Evolutionary conservation across 2,888 invertebrate genomes (phyloP), one percentile per base, ranked within the genome.

Genomic region (Eupithecia subfuscata): DNA sequence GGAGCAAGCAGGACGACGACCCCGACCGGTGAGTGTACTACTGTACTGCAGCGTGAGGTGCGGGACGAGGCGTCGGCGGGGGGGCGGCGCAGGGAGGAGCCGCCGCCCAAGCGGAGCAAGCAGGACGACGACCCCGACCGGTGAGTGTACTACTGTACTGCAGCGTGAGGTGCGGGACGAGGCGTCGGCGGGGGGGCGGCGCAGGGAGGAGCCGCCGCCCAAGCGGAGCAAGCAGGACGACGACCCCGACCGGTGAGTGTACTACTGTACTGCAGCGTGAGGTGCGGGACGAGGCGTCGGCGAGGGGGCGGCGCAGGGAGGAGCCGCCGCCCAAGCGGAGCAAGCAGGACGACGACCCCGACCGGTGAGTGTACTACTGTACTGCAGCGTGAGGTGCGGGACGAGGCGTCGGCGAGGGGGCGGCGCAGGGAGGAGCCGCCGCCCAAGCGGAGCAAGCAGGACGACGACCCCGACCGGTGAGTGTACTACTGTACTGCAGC

Each of bases 351-450:
- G 80, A 84, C 37, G 88, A 71, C 11, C 67, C 72, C n/a, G 76
- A 76, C 40, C 73, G 76, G 76, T 76, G 37, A 69, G 69, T n/a
- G n/a, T n/a, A n/a, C n/a, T n/a, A n/a, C n/a, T n/a, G n/a, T n/a
- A n/a, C n/a, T n/a, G n/a, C n/a, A 99, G 92, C 96, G 99, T 63
- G 96, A 98, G 90, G 98, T 98, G 90, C 96, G 99, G 96, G 97
- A 85, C 85, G 86, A 84, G 95, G 95, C 83, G 83, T 89, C 84
- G 91, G 91, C 92, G 91, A 80, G 76, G 84, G 87, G 74, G 76
- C 83, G 82, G 63, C 84, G 92, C 82, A 69, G 83, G 96, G 86
- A 96, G 97, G 97, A 98, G 75, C 75, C 77, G 93, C 96, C 97
- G 92, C 97, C 97, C 71, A 76, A 79, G 81, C 92, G 93, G 71